A percentile compares a stretch with the other conserved stretches of the same genome.
Evolutionary conservation across 2,113 vertebrate genomes (phyloP).

Genomic region (Sinocyclocheilus grahami): DNA sequence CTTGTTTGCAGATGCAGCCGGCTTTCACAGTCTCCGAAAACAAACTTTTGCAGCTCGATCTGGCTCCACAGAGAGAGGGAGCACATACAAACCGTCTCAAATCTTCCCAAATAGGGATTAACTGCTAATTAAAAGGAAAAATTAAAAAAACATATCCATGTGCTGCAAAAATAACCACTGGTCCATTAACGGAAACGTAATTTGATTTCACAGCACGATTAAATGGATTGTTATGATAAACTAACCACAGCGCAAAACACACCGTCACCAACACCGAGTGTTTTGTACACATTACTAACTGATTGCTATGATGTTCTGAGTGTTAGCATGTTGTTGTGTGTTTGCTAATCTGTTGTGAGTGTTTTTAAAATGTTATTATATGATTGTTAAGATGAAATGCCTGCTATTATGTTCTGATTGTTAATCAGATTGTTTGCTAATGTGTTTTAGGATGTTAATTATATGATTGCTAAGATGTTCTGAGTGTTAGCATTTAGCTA

Average conservation of each 20-base stretch:
- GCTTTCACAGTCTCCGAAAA: not conserved
- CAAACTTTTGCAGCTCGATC: not conserved
- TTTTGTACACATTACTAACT: not conserved
- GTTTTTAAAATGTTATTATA: not conserved
- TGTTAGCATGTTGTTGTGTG: not conserved
- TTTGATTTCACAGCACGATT: conserved; percentile 42
- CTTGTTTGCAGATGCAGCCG: conserved; percentile 27
- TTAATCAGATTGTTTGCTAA: not conserved
- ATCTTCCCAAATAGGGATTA: not conserved
- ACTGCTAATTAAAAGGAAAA: not conserved
- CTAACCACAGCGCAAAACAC: not conserved
- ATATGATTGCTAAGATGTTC: no score
- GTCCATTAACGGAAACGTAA: not conserved
- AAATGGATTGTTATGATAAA: not conserved
- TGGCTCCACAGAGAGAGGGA: not conserved
- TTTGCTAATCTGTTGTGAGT: not conserved
- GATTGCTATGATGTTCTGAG: not conserved
- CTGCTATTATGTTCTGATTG: no score
- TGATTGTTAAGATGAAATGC: not conserved
- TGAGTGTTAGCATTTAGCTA: no score
- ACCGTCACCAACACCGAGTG: not conserved
- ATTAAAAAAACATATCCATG: not conserved
- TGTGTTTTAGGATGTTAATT: not conserved
- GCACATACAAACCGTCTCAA: not conserved
- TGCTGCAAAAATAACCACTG: conserved; percentile 37